Conservation (phyloP, 2,113 vertebrate genomes). For the Stigmatopora nigra region DNA sequence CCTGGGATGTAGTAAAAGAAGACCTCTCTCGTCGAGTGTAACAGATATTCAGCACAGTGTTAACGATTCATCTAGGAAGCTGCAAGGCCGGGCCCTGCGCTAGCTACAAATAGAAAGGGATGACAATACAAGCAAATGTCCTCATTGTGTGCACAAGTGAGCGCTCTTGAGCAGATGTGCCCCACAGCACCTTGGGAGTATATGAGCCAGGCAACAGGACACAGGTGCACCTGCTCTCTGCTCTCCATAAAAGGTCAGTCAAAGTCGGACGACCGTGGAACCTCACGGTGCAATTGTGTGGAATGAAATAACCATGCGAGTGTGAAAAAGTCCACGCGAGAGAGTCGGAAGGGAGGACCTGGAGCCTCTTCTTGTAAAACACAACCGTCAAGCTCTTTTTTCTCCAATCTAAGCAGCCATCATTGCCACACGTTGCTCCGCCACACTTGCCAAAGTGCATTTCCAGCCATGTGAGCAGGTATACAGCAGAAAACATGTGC, state of each 20-base stretch:
- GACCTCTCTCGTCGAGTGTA: not conserved
- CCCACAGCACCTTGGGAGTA: conserved; percentile 54
- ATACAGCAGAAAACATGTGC: conserved; percentile 69
- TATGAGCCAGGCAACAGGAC: conserved; percentile 59
- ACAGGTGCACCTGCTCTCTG: conserved; percentile 66
- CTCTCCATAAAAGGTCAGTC: conserved; percentile 63
- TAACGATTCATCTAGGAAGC: conserved; percentile 36
- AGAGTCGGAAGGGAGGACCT: not conserved
- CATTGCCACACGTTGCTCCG: conserved; percentile 49
- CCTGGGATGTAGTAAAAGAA: conserved; percentile 18
- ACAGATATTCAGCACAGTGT: conserved; percentile 14
- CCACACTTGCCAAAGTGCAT: conserved; percentile 56
- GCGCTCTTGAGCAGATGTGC: conserved; percentile 62
- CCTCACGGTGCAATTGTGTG: conserved; percentile 28
- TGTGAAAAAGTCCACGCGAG: not conserved
- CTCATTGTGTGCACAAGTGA: conserved; percentile 56
- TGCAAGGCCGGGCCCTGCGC: conserved; percentile 42
- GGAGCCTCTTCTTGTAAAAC: not conserved
- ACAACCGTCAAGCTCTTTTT: not conserved
- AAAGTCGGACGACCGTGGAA: conserved; percentile 48
- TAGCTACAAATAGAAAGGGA: conserved; percentile 50
- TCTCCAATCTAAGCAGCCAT: conserved; percentile 34
- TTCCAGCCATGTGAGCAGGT: conserved; percentile 63
- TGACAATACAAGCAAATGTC: conserved; percentile 63
- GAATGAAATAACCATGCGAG: not conserved